These are phyloP conservation scores for Isurus oxyrinchus DNA, from an alignment of 2,113 vertebrate species.

Conservation along the genomic window DNA sequence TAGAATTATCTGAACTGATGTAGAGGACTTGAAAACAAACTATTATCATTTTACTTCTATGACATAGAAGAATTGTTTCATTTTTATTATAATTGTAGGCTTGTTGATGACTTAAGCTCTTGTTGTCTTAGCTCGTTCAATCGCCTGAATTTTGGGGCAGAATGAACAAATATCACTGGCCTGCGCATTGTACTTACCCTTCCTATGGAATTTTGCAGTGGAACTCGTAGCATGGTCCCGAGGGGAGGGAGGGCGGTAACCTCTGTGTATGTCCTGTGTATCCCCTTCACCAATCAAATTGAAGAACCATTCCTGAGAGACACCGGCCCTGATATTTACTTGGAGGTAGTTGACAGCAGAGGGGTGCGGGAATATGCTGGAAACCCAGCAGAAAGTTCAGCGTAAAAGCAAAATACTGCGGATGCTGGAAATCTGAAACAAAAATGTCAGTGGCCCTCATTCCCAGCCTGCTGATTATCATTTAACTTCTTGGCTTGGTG, in stretches of 20 bases:
- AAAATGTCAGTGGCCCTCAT: too few relatives aligned
- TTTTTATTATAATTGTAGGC: conserved; percentile 1
- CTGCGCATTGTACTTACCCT: background rate
- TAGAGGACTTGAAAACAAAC: background rate
- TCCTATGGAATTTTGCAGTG: background rate
- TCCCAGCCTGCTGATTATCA: background rate
- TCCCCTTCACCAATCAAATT: background rate
- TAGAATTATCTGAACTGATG: background rate
- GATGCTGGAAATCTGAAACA: too few relatives aligned
- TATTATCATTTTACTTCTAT: background rate
- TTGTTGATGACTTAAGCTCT: background rate
- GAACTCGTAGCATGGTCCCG: background rate
- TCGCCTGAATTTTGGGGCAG: background rate
- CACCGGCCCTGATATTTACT: background rate
- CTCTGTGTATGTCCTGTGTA: too few relatives aligned
- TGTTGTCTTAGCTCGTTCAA: background rate
- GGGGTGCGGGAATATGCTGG: background rate
- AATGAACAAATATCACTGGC: background rate
- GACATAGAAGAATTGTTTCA: background rate
- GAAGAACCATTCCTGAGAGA: background rate
- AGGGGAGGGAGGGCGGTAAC: background rate
- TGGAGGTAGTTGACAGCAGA: background rate
- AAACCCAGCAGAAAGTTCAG: background rate
- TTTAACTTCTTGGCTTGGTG: background rate
- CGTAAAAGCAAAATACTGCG: too few relatives aligned